Percentiles rank a stretch among this genome's conserved stretches.
Conservation (phyloP, 2,113 vertebrate genomes). For the Carassius carassius region DNA sequence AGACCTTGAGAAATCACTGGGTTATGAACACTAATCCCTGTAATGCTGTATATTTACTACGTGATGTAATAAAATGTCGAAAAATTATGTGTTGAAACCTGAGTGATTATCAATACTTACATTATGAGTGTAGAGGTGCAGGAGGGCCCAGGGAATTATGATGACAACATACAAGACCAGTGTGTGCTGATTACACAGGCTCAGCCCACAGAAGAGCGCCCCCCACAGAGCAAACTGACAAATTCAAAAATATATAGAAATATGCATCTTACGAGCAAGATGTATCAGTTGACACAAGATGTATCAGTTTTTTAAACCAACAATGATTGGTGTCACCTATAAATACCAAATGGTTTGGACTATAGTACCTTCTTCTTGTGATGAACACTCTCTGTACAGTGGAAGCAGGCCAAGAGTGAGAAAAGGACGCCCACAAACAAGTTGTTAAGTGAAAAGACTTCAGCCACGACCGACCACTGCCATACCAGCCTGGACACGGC, state of each 20-base stretch:
- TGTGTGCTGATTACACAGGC: slow-evolving; percentile 97
- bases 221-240: slow-evolving; percentile 83
- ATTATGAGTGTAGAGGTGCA: slow-evolving; percentile 72
- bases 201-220: slow-evolving; percentile 91
- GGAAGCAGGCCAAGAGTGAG: slow-evolving; percentile 81
- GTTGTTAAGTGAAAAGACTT: slow-evolving; percentile 99
- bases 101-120: slow-evolving; percentile 67
- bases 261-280: background rate
- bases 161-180: slow-evolving; percentile 84
- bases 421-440: slow-evolving; percentile 92
- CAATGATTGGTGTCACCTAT: background rate
- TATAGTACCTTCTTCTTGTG: slow-evolving; percentile 88
- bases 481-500: slow-evolving; percentile 92
- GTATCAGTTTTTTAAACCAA: background rate
- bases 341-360: background rate
- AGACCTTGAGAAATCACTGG: background rate
- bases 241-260: background rate
- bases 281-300: background rate
- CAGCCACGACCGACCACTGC: slow-evolving; percentile 94
- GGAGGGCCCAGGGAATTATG: slow-evolving; percentile 87
- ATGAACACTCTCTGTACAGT: slow-evolving; percentile 76
- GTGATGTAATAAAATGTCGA: background rate
- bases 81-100: background rate
- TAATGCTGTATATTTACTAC: background rate
- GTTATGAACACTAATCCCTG: background rate